Conservation (phyloP, 2,888 invertebrate genomes). For the Drosophila nr. medialis region DNA sequence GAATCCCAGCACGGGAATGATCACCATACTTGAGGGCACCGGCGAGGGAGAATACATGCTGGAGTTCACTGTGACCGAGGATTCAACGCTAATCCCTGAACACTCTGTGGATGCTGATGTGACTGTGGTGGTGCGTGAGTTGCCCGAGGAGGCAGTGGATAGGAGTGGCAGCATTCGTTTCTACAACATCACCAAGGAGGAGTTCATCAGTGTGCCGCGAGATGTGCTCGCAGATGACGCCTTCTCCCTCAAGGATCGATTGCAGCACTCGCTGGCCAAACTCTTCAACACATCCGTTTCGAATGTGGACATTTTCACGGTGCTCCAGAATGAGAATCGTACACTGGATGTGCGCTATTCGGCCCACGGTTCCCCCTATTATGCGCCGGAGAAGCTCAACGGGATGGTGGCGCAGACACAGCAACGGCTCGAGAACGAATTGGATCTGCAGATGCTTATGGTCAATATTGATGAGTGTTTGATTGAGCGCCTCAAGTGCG, state of each 20-base stretch:
- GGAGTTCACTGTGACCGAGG: conserved; percentile 91
- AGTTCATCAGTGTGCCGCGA: conserved; percentile 89
- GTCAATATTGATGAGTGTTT: conserved; percentile 96
- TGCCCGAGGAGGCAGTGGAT: conserved; percentile 95
- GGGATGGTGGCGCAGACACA: conserved; percentile 91
- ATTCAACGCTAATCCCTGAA: conserved; percentile 86
- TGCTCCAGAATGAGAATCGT: conserved; percentile 88
- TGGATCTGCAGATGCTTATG: conserved; percentile 92
- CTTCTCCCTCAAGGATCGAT: conserved; percentile 82
- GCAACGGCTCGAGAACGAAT: conserved; percentile 89
- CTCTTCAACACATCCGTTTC: conserved; percentile 91
- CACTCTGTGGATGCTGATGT: conserved; percentile 94
- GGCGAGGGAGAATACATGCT: conserved; percentile 91
- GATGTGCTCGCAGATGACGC: conserved; percentile 77
- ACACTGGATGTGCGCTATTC: conserved; percentile 95
- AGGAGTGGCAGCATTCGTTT: conserved; percentile 97
- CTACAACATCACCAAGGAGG: conserved; percentile 92
- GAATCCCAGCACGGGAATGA: conserved; percentile 92
- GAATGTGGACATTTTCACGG: conserved; percentile 97
- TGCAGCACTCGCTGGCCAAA: conserved; percentile 87
- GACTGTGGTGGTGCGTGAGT: conserved; percentile 93
- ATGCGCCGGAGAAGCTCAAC: conserved; percentile 94
- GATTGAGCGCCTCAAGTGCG: conserved; percentile 89
- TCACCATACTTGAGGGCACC: conserved; percentile 92
- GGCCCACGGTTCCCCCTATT: conserved; percentile 97